Base-by-base conservation (phyloP, 2,888 invertebrate species). In the Xestia c-nigrum region DNA sequence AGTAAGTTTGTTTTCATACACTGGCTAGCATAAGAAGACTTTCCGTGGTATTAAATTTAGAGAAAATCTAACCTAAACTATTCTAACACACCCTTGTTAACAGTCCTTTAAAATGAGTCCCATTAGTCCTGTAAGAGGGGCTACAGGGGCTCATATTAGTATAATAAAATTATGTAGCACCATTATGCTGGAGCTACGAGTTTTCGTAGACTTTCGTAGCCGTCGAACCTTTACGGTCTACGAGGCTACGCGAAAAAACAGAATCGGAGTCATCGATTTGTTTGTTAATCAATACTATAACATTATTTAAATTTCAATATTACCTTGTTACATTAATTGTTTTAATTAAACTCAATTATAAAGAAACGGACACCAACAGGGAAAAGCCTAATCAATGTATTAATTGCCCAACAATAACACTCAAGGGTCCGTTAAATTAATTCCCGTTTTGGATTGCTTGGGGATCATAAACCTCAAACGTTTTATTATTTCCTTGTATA, bases 351-450 rank as follows among this genome's bases (percentile, higher is more conserved):
- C 31, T 73, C 9, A 76, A 71, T 72, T 74, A 67, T 75, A 76
- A 72, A 21, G 57, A 57, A 76, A 46, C 38, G 6, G 31, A 71
- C 46, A 71, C 64, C 71, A 57, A 63, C 75, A 40, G 46, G 66
- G 64, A 65, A 76, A 73, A 61, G 73, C 47, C 70, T 83, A 74
- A 84, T 83, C 71, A 76, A 83, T 72, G 50, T 81, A 76, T 77
- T 77, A 84, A 81, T 83, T 77, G 68, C 31, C 81, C 55, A 69
- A 81, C 65, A 84, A 83, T 81, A 83, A 77, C 71, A 81, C 65
- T 84, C 52, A 77, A 74, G 69, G 65, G 72, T 50, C 69, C 50
- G 46, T 77, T 74, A 77, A 81, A 77, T 81, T 74, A 74, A 84
- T 81, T 70, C 63, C 52, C 65, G n/a, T 59, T 74, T 70, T 69